Conservation (phyloP, 92 coral and sea anemone species). For the Parazoanthus swiftii region DNA sequence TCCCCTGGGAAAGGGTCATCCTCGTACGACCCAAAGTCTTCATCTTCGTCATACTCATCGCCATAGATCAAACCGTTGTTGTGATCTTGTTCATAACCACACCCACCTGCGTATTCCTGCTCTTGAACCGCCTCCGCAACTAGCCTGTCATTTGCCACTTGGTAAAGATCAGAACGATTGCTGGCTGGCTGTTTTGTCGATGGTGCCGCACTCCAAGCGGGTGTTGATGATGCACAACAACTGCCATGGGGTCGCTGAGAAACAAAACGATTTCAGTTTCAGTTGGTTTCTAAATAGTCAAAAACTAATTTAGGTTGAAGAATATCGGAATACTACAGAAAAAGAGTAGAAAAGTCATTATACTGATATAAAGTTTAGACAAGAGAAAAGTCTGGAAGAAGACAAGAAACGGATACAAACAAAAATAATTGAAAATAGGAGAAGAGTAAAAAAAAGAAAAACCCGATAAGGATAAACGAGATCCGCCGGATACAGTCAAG, state of each 20-base stretch:
- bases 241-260: not conserved
- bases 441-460: too few relatives aligned
- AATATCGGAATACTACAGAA: too few relatives aligned
- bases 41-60: slow-evolving; percentile 6
- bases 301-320: too few relatives aligned
- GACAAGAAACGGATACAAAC: too few relatives aligned
- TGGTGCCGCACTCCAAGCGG: not conserved
- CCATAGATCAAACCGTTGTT: not conserved
- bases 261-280: not conserved
- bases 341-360: too few relatives aligned
- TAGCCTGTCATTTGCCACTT: slow-evolving; percentile 16
- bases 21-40: not conserved
- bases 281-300: too few relatives aligned
- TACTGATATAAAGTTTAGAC: too few relatives aligned
- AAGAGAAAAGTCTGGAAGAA: too few relatives aligned
- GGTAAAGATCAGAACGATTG: not conserved
- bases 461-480: too few relatives aligned
- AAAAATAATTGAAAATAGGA: too few relatives aligned
- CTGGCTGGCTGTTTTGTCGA: not conserved
- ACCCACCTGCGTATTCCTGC: slow-evolving; percentile 8
- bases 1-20: not conserved
- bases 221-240: not conserved
- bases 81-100: not conserved
- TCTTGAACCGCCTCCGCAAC: slow-evolving; percentile 23
- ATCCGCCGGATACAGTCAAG: too few relatives aligned